phyloP scores from a whole-genome alignment of 2,113 vertebrate species.

The Stigmatopora nigra region DNA sequence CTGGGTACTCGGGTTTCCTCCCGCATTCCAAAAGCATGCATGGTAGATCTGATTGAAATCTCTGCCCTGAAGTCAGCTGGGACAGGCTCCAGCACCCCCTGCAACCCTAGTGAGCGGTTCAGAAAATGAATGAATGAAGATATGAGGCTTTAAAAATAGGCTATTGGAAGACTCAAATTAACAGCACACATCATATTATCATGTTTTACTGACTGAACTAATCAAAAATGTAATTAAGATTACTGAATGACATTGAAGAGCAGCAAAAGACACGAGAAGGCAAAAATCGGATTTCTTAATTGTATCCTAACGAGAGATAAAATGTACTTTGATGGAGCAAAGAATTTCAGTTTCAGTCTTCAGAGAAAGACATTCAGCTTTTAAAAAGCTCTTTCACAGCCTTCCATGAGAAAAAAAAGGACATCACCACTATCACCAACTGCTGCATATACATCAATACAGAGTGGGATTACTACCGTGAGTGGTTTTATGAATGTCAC shows the following conservation, averaged over 20 bases:
- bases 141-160: no score
- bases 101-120: no score
- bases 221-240: no score
- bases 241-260: neutral
- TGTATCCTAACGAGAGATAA: neutral
- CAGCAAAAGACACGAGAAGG: neutral
- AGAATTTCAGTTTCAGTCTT: neutral
- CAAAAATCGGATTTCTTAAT: neutral
- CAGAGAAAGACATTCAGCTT: constrained; percentile 6
- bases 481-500: constrained; percentile 9
- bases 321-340: neutral
- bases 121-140: no score
- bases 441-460: constrained; percentile 22
- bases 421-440: constrained; percentile 10
- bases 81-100: no score
- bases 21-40: no score
- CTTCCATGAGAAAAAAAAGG: neutral
- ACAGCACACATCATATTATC: no score
- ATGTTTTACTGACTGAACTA: no score
- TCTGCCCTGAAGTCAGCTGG: no score
- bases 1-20: no score
- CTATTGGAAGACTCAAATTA: no score
- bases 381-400: constrained; percentile 6
- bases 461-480: constrained; percentile 19
- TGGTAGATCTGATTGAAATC: no score